Conservation (phyloP, 1,140 invertebrate species). For the Drosophila pectinifera region DNA sequence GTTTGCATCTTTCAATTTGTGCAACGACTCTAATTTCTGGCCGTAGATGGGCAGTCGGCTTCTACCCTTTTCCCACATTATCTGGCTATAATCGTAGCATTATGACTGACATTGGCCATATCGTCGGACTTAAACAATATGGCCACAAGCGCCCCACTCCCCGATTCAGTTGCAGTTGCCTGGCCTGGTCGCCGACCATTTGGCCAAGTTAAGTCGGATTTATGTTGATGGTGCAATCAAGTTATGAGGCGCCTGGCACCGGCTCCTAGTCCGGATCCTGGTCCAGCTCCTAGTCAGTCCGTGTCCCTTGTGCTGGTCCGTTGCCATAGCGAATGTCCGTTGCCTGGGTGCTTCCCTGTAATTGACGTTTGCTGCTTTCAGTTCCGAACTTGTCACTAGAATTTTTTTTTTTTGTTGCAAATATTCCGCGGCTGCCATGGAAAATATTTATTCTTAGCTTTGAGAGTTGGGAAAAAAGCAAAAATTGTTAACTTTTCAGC, state of each 20-base stretch:
- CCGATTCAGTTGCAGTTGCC: conserved; percentile 5
- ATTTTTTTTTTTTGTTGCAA: neutral
- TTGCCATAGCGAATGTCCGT: conserved; percentile 41
- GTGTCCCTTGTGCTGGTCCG: conserved; percentile 17
- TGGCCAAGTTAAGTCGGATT: conserved; percentile 72
- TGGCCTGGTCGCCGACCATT: conserved; percentile 13
- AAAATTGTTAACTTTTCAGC: conserved; percentile 40
- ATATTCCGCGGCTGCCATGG: conserved; percentile 6
- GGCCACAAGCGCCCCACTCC: conserved; percentile 1
- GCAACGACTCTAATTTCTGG: conserved; percentile 32
- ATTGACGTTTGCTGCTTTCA: conserved; percentile 64
- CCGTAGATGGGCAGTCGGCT: neutral
- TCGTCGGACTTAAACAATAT: conserved; percentile 34
- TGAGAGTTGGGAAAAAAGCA: neutral
- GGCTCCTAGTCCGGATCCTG: conserved; percentile 7
- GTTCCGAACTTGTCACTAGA: conserved; percentile 43
- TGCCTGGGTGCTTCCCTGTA: conserved; percentile 36
- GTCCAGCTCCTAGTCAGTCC: neutral
- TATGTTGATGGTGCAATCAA: conserved; percentile 66
- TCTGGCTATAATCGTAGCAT: conserved; percentile 28
- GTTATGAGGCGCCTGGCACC: conserved; percentile 16
- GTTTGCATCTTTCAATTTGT: conserved; percentile 35
- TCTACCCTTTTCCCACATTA: conserved; percentile 1
- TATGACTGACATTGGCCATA: conserved; percentile 45
- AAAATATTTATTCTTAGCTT: conserved; percentile 36